Evolutionary conservation across 2,888 invertebrate genomes (phyloP).

Genomic region (Tiphia femorata): DNA sequence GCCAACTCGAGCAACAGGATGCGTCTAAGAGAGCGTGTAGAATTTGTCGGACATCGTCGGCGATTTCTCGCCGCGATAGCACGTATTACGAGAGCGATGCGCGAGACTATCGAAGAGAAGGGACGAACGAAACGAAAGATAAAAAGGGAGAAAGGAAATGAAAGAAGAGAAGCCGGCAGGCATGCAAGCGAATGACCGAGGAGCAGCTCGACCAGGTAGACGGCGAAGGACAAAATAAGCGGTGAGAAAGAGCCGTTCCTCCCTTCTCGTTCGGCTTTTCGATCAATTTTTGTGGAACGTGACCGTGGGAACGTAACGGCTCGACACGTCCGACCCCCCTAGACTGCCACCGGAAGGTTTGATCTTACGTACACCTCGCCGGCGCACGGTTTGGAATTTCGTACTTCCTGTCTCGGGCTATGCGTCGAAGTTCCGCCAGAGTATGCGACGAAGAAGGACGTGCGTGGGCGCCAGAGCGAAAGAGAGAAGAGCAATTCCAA

Average conservation of each 20-base stretch:
- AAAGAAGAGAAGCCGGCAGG: too few relatives aligned
- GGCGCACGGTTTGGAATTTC: slow-evolving; percentile 58
- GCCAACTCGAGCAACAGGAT: too few relatives aligned
- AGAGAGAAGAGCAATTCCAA: too few relatives aligned
- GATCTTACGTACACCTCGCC: slow-evolving; percentile 39
- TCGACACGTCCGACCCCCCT: slow-evolving; percentile 29
- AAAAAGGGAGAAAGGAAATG: background rate
- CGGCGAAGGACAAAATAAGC: background rate
- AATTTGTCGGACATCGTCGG: too few relatives aligned
- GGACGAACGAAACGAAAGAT: background rate
- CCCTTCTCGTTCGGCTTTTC: slow-evolving; percentile 7
- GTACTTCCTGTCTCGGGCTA: slow-evolving; percentile 54
- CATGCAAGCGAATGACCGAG: too few relatives aligned
- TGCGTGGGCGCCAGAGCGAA: too few relatives aligned
- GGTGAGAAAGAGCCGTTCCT: background rate
- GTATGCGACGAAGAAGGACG: too few relatives aligned
- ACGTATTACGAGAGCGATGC: too few relatives aligned
- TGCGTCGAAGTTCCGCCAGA: slow-evolving; percentile 40
- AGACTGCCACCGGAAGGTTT: slow-evolving; percentile 43
- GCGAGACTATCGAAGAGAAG: background rate
- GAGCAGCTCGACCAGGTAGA: background rate
- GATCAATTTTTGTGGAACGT: slow-evolving; percentile 39
- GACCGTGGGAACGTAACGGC: slow-evolving; percentile 40
- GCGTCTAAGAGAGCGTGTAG: too few relatives aligned
- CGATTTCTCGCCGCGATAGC: too few relatives aligned